Percentiles rank a stretch among this genome's conserved stretches.
These are phyloP conservation scores for Hemibagrus guttatus DNA, from an alignment of 2,797 vertebrate species.

Conservation along the genomic window DNA sequence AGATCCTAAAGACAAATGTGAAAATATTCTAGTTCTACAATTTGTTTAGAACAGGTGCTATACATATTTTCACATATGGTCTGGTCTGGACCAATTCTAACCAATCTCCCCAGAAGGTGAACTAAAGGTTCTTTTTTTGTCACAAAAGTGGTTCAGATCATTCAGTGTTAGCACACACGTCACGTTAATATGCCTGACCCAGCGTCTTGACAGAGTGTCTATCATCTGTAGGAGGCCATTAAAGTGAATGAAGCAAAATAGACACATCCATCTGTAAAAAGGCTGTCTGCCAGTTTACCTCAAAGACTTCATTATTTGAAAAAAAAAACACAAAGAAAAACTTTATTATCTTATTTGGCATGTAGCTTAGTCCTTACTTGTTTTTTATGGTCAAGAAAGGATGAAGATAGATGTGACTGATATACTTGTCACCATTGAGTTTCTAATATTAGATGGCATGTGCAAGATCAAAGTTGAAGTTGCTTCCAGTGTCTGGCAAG, in stretches of 20 bases:
- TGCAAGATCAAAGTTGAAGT: neutral
- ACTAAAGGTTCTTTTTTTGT: neutral
- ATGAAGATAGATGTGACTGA: neutral
- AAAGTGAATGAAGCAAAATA: neutral
- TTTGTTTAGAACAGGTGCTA: neutral
- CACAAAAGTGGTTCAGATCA: neutral
- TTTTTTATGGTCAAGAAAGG: neutral
- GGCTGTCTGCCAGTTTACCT: neutral
- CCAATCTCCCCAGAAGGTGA: neutral
- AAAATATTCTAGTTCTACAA: neutral
- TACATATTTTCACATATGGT: neutral
- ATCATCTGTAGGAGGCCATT: slow-evolving; percentile 1
- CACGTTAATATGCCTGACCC: neutral
- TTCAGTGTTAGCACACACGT: neutral
- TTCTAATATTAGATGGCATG: neutral
- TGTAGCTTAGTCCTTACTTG: neutral
- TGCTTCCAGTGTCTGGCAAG: neutral
- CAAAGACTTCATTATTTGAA: neutral
- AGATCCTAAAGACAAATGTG: neutral
- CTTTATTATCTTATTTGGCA: neutral
- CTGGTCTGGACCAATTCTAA: neutral
- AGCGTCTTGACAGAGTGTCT: neutral
- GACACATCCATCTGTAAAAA: neutral
- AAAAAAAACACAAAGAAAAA: neutral
- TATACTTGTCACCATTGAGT: neutral